Conservation (phyloP, 2,888 invertebrate species). For the Operophtera brumata region DNA sequence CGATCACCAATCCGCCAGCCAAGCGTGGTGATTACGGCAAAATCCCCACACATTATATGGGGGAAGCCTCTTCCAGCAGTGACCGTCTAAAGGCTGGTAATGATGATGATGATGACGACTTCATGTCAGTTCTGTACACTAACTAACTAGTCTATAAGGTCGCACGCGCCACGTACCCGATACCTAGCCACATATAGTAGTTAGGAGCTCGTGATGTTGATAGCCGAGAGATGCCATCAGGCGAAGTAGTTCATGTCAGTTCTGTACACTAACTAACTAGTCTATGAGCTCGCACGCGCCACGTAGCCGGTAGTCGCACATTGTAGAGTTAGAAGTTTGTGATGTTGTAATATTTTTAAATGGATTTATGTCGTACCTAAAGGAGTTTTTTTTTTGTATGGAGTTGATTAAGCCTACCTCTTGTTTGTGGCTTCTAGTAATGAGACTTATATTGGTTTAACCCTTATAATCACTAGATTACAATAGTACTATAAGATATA, state of each 20-base stretch:
- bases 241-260: neutral
- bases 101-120: neutral
- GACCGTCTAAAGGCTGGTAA: neutral
- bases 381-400: too few relatives aligned
- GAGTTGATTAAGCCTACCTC: too few relatives aligned
- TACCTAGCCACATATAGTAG: conserved; percentile 7
- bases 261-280: conserved; percentile 1
- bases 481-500: too few relatives aligned
- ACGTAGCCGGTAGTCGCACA: neutral
- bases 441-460: too few relatives aligned
- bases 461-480: too few relatives aligned
- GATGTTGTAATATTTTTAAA: neutral
- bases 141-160: neutral
- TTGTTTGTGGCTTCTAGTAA: too few relatives aligned
- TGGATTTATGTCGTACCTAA: too few relatives aligned
- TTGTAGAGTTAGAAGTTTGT: neutral
- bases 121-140: neutral
- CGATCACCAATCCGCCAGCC: too few relatives aligned
- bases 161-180: conserved; percentile 10
- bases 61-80: too few relatives aligned
- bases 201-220: conserved; percentile 10
- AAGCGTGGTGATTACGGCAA: too few relatives aligned
- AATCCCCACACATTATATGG: too few relatives aligned
- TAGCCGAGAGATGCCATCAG: neutral
- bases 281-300: conserved; percentile 1